Evolutionary conservation across 1,140 invertebrate species (phyloP).

Genomic region (Callitettix versicolor): DNA sequence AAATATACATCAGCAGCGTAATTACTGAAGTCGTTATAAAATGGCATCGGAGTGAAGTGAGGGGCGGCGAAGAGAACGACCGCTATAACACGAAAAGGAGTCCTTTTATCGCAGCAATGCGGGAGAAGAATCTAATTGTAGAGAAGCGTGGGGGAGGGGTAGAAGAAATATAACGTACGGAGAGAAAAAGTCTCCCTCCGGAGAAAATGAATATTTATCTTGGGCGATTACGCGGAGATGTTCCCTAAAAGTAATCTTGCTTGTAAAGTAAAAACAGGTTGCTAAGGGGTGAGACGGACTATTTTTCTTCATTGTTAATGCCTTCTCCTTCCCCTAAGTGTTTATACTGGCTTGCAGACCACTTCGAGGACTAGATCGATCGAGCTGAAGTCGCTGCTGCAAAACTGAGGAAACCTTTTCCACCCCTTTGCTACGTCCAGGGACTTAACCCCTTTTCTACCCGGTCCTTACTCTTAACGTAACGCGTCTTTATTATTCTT

Average conservation of each 20-base stretch:
- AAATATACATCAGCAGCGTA: too few relatives aligned
- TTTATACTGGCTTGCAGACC: too few relatives aligned
- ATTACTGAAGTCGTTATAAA: too few relatives aligned
- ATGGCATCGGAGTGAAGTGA: too few relatives aligned
- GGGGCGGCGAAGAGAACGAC: too few relatives aligned
- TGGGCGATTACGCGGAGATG: slow-evolving; percentile 10
- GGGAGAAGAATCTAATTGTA: neutral
- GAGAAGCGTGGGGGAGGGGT: neutral
- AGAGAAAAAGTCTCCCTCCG: slow-evolving; percentile 2
- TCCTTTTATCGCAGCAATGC: slow-evolving; percentile 4
- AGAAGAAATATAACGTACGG: slow-evolving; percentile 1
- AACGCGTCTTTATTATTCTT: too few relatives aligned
- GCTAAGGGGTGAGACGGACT: neutral
- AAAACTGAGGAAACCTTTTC: neutral
- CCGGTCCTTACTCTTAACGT: neutral
- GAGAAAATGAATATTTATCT: slow-evolving; percentile 19
- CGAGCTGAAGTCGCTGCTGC: neutral
- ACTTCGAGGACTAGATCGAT: slow-evolving; percentile 6
- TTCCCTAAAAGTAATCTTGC: slow-evolving; percentile 11
- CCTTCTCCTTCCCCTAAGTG: neutral
- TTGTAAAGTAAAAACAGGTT: slow-evolving; percentile 12
- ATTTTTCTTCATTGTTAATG: slow-evolving; percentile 10
- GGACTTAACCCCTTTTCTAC: neutral
- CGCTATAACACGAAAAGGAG: neutral
- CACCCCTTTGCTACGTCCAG: neutral